Evolutionary conservation across 1,140 invertebrate genomes (phyloP).

Genomic region (Mycetomoellerius zeteki): DNA sequence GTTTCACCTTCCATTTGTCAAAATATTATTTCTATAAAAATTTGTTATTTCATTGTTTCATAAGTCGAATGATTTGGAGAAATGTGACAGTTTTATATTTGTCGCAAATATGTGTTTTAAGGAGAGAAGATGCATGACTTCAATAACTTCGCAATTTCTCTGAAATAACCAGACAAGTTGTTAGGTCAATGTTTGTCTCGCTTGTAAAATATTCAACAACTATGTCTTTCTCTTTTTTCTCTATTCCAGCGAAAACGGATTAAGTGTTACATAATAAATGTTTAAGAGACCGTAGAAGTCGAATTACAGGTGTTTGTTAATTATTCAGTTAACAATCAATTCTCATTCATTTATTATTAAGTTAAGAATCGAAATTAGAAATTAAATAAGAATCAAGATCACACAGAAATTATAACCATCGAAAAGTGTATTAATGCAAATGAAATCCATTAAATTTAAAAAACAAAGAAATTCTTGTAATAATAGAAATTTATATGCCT

Average conservation of each 20-base stretch:
- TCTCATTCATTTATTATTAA: not conserved
- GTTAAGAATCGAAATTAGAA: not conserved
- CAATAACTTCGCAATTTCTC: slow-evolving; percentile 32
- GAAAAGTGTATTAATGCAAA: not conserved
- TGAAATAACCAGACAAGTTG: slow-evolving; percentile 23
- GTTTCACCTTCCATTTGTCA: not conserved
- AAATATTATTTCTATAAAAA: slow-evolving; percentile 19
- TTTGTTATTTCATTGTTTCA: not conserved
- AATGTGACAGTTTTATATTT: slow-evolving; percentile 12
- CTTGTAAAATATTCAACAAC: slow-evolving; percentile 38
- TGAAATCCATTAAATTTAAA: not conserved
- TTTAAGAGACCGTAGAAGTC: slow-evolving; percentile 10
- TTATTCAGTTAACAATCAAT: slow-evolving; percentile 27
- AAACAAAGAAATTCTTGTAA: not conserved
- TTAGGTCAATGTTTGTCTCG: slow-evolving; percentile 4
- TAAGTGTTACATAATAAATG: slow-evolving; percentile 55
- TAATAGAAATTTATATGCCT: not conserved
- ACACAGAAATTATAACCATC: not conserved
- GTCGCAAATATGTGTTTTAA: not conserved
- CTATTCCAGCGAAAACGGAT: slow-evolving; percentile 24
- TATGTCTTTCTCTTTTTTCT: not conserved
- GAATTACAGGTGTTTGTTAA: slow-evolving; percentile 13
- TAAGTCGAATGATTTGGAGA: not conserved
- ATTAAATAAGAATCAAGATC: not conserved
- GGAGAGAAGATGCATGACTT: not conserved